Conservation (phyloP, 2,113 vertebrate genomes). For the Lontra canadensis region DNA sequence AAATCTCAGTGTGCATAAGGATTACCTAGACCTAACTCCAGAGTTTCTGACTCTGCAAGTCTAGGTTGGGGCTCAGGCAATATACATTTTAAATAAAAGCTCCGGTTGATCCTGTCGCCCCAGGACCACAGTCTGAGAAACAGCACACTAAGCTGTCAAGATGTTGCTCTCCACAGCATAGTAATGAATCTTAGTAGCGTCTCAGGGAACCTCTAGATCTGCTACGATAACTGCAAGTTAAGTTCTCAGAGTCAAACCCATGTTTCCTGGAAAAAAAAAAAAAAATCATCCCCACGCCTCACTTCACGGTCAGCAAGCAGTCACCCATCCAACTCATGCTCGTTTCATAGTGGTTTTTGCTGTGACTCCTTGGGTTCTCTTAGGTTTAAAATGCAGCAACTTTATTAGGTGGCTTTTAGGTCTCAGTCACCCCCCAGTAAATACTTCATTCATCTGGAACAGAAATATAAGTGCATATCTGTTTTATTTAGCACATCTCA, state of each 20-base stretch:
- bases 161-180: background rate
- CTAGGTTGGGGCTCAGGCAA: background rate
- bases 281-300: background rate
- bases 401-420: slow-evolving; percentile 1
- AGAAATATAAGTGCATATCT: background rate
- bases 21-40: background rate
- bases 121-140: slow-evolving; percentile 13
- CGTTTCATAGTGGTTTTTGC: background rate
- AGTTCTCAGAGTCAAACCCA: background rate
- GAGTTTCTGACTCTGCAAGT: slow-evolving; percentile 8
- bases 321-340: background rate
- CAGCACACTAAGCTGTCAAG: background rate
- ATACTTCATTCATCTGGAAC: background rate
- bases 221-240: background rate
- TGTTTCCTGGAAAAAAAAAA: background rate
- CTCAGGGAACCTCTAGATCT: background rate
- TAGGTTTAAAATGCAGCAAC: slow-evolving; percentile 10
- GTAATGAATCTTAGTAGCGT: slow-evolving; percentile 22
- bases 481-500: background rate
- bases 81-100: background rate
- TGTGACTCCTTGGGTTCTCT: background rate
- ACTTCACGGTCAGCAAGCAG: background rate
- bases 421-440: background rate
- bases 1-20: background rate
- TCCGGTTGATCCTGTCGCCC: background rate